phyloP scores from a whole-genome alignment of 2,113 vertebrate species.

The Phalacrocorax brasilianus region DNA sequence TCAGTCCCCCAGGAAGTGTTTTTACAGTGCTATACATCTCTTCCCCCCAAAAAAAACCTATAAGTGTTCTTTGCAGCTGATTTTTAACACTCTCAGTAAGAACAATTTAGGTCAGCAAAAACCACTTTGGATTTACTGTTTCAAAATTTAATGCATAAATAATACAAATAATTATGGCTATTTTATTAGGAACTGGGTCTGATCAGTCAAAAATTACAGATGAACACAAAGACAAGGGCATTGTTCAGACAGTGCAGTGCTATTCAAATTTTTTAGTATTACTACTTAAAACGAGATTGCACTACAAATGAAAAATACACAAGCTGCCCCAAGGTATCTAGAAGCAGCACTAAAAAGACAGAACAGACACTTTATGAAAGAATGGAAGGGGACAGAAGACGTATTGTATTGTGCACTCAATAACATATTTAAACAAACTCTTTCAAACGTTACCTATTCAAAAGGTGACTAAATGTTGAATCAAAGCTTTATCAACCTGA shows the following conservation, averaged over 20 bases:
- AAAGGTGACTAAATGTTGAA: neutral
- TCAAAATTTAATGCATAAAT: neutral
- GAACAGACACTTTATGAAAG: neutral
- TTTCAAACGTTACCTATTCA: neutral
- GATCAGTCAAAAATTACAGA: neutral
- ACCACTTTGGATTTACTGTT: neutral
- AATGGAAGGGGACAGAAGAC: neutral
- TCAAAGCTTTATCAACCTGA: neutral
- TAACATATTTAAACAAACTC: neutral
- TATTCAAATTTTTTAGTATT: neutral
- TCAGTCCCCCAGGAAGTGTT: neutral
- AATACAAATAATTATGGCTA: neutral
- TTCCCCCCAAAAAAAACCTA: neutral
- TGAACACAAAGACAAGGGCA: neutral
- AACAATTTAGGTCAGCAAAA: neutral
- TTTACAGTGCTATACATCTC: neutral
- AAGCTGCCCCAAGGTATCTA: neutral
- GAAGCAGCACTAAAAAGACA: neutral
- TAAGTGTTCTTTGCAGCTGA: neutral
- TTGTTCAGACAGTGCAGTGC: neutral
- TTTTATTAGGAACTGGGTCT: neutral
- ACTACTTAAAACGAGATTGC: neutral
- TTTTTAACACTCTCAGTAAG: neutral
- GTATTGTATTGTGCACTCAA: neutral
- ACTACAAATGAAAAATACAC: neutral